Evolutionary conservation across 2,113 vertebrate genomes (phyloP).

Genomic region (Clarias gariepinus): DNA sequence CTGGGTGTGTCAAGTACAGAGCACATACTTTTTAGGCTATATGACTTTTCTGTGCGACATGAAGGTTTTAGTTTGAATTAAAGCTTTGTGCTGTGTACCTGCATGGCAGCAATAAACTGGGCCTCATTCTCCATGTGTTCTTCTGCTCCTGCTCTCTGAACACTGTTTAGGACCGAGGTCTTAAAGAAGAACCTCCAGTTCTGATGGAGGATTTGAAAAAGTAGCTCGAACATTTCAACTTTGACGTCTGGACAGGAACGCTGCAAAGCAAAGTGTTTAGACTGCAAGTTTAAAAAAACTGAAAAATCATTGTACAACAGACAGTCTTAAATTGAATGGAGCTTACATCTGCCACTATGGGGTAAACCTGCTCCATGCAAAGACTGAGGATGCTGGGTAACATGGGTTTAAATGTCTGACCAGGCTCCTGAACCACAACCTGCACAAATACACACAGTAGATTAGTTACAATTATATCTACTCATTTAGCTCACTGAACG

Average conservation of each 20-base stretch:
- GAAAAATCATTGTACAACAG: neutral
- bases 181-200: slow-evolving; percentile 99
- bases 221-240: slow-evolving; percentile 92
- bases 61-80: neutral
- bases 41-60: neutral
- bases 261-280: slow-evolving; percentile 63
- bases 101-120: slow-evolving; percentile 96
- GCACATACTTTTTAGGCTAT: neutral
- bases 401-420: slow-evolving; percentile 95
- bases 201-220: slow-evolving; percentile 95
- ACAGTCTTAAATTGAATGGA: neutral
- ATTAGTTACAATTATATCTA: neutral
- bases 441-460: slow-evolving; percentile 60
- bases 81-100: slow-evolving; percentile 73
- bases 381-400: slow-evolving; percentile 92
- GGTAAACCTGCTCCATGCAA: slow-evolving; percentile 98
- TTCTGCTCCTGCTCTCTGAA: slow-evolving; percentile 83
- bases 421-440: slow-evolving; percentile 96
- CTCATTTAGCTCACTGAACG: neutral
- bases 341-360: slow-evolving; percentile 93
- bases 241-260: slow-evolving; percentile 95
- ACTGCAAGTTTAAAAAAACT: neutral
- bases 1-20: neutral
- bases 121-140: slow-evolving; percentile 96
- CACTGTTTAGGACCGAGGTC: slow-evolving; percentile 87